Evolutionary conservation across 2,797 vertebrate species (phyloP).

Genomic region (Acropternis orthonyx): DNA sequence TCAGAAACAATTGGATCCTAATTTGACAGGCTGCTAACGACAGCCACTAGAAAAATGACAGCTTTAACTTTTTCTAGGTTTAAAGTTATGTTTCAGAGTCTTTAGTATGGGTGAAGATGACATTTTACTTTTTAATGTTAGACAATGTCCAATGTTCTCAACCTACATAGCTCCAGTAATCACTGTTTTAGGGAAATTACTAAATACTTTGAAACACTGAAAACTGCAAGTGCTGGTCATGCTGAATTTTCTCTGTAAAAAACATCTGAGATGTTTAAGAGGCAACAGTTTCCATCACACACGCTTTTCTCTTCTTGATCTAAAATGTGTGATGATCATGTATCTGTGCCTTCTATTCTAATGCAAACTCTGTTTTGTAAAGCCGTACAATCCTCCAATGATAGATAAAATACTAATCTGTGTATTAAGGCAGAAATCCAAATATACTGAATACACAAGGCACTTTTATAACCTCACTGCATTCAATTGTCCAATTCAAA

Average conservation of each 20-base stretch:
- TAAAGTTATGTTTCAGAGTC: not conserved
- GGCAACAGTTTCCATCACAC: not conserved
- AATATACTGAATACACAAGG: not conserved
- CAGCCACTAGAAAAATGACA: not conserved
- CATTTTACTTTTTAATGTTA: not conserved
- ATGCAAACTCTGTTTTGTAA: not conserved
- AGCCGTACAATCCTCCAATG: not conserved
- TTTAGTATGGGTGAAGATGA: not conserved
- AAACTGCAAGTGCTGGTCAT: not conserved
- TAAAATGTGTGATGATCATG: not conserved
- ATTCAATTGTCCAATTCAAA: not conserved
- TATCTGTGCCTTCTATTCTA: not conserved
- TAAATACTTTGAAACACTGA: not conserved
- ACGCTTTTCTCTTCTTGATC: not conserved
- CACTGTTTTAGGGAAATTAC: not conserved
- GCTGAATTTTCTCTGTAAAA: not conserved
- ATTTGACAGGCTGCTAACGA: not conserved
- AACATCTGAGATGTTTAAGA: not conserved
- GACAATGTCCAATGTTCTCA: not conserved
- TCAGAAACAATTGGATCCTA: not conserved
- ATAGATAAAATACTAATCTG: not conserved
- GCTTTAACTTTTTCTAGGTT: not conserved
- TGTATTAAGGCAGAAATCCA: slow-evolving; percentile 5
- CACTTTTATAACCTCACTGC: not conserved
- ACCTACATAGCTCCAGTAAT: not conserved